Conservation (phyloP, 2,113 vertebrate species). For the Bungarus multicinctus region DNA sequence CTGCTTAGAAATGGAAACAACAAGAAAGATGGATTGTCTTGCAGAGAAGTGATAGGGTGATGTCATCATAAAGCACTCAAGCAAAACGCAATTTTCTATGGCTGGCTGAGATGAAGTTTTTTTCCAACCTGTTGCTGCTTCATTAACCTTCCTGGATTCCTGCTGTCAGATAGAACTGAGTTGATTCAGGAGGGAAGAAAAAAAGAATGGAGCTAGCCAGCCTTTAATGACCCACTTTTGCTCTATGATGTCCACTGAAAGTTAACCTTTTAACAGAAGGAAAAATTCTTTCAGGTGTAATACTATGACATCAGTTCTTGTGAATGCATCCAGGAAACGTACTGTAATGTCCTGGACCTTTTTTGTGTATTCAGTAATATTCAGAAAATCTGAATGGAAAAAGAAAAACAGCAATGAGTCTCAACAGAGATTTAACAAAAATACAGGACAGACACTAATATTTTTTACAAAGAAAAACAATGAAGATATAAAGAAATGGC, state of each 20-base stretch:
- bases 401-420: background rate
- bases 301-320: background rate
- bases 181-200: conserved; percentile 14
- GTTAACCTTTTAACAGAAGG: background rate
- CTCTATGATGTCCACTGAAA: background rate
- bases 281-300: background rate
- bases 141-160: conserved; percentile 33
- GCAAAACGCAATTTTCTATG: conserved; percentile 21
- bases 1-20: conserved; percentile 19
- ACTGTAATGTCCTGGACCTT: background rate
- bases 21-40: conserved; percentile 20
- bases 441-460: background rate
- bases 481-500: background rate
- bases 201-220: conserved; percentile 11
- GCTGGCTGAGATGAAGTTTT: conserved; percentile 17
- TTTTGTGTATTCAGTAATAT: background rate
- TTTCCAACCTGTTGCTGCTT: conserved; percentile 15
- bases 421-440: background rate
- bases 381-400: background rate
- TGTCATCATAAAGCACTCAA: conserved; percentile 38
- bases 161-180: conserved; percentile 34
- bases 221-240: background rate
- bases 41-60: conserved; percentile 15
- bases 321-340: background rate
- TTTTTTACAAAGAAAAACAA: background rate